Conservation (phyloP, 2,888 invertebrate genomes). For the Ethmia dodecea region DNA sequence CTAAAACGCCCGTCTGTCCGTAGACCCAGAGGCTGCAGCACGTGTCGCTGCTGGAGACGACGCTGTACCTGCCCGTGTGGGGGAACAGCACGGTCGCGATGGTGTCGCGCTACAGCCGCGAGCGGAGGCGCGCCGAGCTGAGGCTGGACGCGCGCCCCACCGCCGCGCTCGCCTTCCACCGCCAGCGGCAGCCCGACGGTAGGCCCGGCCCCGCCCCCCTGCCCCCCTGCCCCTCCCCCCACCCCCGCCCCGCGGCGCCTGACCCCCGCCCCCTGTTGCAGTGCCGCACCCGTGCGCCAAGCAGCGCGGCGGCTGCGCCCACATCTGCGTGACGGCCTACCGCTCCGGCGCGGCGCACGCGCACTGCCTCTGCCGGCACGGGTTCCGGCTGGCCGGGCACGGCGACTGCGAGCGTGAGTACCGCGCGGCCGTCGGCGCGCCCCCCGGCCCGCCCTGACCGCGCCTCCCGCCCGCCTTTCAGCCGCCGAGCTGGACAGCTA, state of each 20-base stretch:
- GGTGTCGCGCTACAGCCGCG: conserved; percentile 38
- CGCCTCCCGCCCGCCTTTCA: conserved; percentile 78
- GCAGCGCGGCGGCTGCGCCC: conserved; percentile 84
- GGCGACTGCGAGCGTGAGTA: conserved; percentile 80
- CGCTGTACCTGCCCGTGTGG: conserved; percentile 86
- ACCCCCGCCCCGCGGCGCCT: neutral
- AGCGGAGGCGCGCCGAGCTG: conserved; percentile 13
- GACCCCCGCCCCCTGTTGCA: conserved; percentile 11
- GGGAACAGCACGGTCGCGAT: conserved; percentile 79
- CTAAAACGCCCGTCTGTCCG: neutral
- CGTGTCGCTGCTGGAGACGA: conserved; percentile 85
- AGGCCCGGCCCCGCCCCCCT: neutral
- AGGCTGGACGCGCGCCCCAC: conserved; percentile 60
- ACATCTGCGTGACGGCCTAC: conserved; percentile 85
- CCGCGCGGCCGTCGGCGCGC: conserved; percentile 37
- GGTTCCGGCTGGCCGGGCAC: conserved; percentile 78
- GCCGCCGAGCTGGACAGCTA: conserved; percentile 72
- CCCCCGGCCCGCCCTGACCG: conserved; percentile 77
- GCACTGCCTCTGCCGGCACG: conserved; percentile 85
- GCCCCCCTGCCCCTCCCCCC: neutral
- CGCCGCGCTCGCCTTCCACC: conserved; percentile 85
- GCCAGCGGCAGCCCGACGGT: conserved; percentile 85
- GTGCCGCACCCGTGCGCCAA: conserved; percentile 82
- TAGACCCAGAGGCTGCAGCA: conserved; percentile 82
- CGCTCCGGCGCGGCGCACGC: conserved; percentile 56